A percentile compares a stretch with the other conserved stretches of the same genome.
Conservation (phyloP, 2,113 vertebrate species). For the Perognathus longimembris region DNA sequence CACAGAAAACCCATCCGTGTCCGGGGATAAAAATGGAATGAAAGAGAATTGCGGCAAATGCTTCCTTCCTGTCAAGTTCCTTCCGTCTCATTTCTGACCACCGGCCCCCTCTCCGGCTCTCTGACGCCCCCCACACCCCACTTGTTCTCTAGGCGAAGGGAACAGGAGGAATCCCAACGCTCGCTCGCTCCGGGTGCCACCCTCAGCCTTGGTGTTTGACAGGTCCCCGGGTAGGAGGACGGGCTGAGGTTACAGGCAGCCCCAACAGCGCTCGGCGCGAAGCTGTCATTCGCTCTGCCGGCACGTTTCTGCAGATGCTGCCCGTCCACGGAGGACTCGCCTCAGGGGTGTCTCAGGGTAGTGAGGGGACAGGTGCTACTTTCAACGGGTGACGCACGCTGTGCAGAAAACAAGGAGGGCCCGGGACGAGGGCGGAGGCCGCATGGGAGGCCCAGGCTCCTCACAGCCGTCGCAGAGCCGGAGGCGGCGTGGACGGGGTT, state of each 20-base stretch:
- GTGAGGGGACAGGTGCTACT: too few relatives aligned
- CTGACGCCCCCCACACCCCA: not conserved
- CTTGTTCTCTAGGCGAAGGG: not conserved
- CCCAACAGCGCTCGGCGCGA: too few relatives aligned
- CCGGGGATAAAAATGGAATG: slow-evolving; percentile 54
- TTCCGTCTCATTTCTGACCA: slow-evolving; percentile 48
- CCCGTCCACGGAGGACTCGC: too few relatives aligned
- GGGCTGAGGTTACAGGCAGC: not conserved
- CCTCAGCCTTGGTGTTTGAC: slow-evolving; percentile 19
- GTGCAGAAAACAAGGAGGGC: too few relatives aligned
- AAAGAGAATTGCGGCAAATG: slow-evolving; percentile 55
- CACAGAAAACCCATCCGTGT: slow-evolving; percentile 44
- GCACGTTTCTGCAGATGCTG: too few relatives aligned
- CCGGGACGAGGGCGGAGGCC: too few relatives aligned
- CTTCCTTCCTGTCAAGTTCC: slow-evolving; percentile 34
- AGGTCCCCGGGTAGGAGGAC: slow-evolving; percentile 20
- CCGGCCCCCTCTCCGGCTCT: not conserved
- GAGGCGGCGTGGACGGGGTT: too few relatives aligned
- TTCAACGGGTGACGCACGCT: too few relatives aligned
- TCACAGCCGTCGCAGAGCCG: too few relatives aligned
- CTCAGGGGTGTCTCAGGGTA: too few relatives aligned
- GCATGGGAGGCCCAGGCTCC: too few relatives aligned
- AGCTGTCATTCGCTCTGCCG: not conserved
- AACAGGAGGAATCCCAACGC: not conserved
- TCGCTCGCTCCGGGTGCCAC: not conserved